Percentiles rank a stretch among this genome's conserved stretches.
These are phyloP conservation scores for Galerucella nymphaeae DNA, from an alignment of 2,888 invertebrate species.

Conservation along the genomic window DNA sequence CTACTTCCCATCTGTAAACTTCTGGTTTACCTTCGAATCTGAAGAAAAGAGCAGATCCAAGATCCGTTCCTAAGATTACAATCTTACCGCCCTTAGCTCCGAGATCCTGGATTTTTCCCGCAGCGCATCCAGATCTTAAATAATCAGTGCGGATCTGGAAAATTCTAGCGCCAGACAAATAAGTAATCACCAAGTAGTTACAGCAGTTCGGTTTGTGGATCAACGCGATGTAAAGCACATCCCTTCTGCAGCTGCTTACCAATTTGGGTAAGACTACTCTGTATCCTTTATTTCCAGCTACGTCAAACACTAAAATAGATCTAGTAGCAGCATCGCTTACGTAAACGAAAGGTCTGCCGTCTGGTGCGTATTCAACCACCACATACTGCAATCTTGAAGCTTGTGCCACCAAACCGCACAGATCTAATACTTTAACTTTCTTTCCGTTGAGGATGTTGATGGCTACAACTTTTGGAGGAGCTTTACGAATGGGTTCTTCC, in stretches of 20 bases:
- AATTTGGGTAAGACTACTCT: conserved; percentile 70
- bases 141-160: conserved; percentile 70
- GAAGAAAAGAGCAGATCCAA: conserved; percentile 71
- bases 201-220: conserved; percentile 66
- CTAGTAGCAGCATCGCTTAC: conserved; percentile 66
- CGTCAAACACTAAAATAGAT: conserved; percentile 68
- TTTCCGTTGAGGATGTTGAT: conserved; percentile 70
- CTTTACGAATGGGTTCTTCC: conserved; percentile 69
- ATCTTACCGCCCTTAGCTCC: conserved; percentile 66
- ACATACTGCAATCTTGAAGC: conserved; percentile 67
- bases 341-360: conserved; percentile 66
- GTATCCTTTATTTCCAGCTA: conserved; percentile 66
- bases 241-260: conserved; percentile 61
- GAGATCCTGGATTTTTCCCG: conserved; percentile 70
- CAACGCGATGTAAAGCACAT: conserved; percentile 71
- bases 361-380: conserved; percentile 69
- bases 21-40: conserved; percentile 72
- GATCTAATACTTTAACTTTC: conserved; percentile 70
- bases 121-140: conserved; percentile 68
- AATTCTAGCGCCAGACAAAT: conserved; percentile 68
- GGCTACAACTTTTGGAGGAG: conserved; percentile 72
- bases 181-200: conserved; percentile 67
- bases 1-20: conserved; percentile 74
- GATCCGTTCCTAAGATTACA: conserved; percentile 72
- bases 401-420: conserved; percentile 34